phyloP scores from a whole-genome alignment of 1,140 invertebrate genomes.

The Bombus superbus region DNA sequence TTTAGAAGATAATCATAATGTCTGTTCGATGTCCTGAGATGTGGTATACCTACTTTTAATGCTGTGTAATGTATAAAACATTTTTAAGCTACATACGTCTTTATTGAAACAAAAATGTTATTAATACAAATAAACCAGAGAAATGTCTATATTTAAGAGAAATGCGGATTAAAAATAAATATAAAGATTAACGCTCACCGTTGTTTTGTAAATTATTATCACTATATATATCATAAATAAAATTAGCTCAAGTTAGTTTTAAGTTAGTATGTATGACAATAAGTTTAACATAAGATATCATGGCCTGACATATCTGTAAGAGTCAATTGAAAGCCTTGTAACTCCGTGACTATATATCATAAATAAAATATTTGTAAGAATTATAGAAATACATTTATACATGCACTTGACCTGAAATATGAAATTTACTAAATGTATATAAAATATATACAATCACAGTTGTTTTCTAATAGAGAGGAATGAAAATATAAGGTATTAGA shows the following conservation, averaged over 20 bases:
- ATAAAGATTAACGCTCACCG: not conserved
- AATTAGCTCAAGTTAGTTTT: too few species aligned
- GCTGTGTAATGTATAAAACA: not conserved
- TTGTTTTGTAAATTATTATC: slow-evolving; percentile 9
- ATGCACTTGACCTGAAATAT: not conserved
- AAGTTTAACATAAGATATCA: too few species aligned
- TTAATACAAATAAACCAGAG: not conserved
- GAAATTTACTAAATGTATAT: not conserved
- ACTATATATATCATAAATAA: not conserved
- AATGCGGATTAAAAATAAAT: not conserved
- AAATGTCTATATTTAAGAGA: not conserved
- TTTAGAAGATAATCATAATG: not conserved
- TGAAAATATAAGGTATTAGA: slow-evolving; percentile 12
- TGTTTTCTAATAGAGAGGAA: not conserved
- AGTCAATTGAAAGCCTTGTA: too few species aligned
- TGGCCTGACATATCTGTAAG: too few species aligned
- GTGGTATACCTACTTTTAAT: not conserved
- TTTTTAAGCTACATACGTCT: not conserved
- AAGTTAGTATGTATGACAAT: too few species aligned
- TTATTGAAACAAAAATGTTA: not conserved
- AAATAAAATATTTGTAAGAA: not conserved
- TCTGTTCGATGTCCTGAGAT: not conserved
- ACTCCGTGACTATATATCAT: not conserved
- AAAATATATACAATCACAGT: not conserved
- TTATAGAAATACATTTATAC: not conserved